Percentiles rank a stretch among this genome's conserved stretches.
phyloP scores from a whole-genome alignment of 2,797 vertebrate species.

The Decapterus maruadsi region DNA sequence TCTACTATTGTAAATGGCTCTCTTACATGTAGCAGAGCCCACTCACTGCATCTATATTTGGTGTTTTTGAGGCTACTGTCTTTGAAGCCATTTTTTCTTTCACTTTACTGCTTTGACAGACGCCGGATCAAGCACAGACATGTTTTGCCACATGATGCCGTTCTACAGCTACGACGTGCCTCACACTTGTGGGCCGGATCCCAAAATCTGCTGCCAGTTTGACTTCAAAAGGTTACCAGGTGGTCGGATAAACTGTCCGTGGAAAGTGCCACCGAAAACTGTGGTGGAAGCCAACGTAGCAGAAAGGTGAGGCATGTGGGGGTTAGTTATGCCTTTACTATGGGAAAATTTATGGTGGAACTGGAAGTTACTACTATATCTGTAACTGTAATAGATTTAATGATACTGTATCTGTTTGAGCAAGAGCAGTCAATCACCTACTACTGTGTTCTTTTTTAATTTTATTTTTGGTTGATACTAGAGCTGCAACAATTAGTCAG shows the following conservation, averaged over 20 bases:
- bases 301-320: slow-evolving; percentile 86
- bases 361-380: neutral
- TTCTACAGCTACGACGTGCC: slow-evolving; percentile 99
- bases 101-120: slow-evolving; percentile 78
- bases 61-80: neutral
- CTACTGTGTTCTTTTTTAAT: no score
- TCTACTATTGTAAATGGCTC: neutral
- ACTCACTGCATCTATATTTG: neutral
- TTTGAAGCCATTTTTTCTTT: neutral
- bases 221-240: slow-evolving; percentile 98
- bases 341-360: neutral
- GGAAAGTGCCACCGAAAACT: slow-evolving; percentile 95
- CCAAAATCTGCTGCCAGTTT: slow-evolving; percentile 99
- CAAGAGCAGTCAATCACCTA: neutral
- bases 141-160: slow-evolving; percentile 99
- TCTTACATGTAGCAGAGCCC: neutral
- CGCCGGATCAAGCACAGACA: slow-evolving; percentile 89
- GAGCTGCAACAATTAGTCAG: neutral
- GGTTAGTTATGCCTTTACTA: neutral
- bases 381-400: neutral
- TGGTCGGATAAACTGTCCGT: slow-evolving; percentile 96
- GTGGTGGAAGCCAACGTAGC: slow-evolving; percentile 93
- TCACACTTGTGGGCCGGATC: slow-evolving; percentile 97
- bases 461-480: neutral
- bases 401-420: neutral